Conservation (phyloP, 2,113 vertebrate species). For the Anoplopoma fimbria region DNA sequence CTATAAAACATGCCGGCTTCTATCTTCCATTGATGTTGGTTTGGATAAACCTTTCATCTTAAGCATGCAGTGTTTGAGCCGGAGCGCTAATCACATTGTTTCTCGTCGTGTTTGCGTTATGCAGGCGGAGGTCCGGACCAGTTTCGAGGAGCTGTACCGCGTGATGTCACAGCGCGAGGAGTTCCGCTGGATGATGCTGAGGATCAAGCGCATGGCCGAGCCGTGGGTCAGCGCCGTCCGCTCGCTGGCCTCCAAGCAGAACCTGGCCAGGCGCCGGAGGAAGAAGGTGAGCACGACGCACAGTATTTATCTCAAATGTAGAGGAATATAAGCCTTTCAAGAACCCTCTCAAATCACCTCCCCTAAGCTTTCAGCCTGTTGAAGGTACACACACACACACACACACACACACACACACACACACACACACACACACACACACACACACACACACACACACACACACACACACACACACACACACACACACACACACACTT, state of each 20-base stretch:
- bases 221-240: constrained; percentile 94
- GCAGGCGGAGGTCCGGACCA: constrained; percentile 92
- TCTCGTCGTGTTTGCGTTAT: not conserved
- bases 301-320: not conserved
- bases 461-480: constrained; percentile 5
- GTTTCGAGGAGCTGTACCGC: constrained; percentile 93
- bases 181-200: constrained; percentile 98
- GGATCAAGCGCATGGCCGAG: constrained; percentile 95
- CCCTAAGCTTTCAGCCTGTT: constrained; percentile 3
- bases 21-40: not conserved
- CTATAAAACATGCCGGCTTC: not conserved
- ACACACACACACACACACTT: not conserved
- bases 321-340: not conserved
- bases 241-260: constrained; percentile 93
- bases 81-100: not conserved
- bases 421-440: not conserved
- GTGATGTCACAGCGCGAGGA: constrained; percentile 96
- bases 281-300: constrained; percentile 88
- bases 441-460: not conserved
- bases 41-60: constrained; percentile 5
- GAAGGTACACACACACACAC: not conserved
- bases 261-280: constrained; percentile 89
- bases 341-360: not conserved
- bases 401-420: not conserved
- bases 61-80: not conserved